A percentile compares a stretch with the other conserved stretches of the same genome.
Conservation (phyloP, 2,797 vertebrate genomes). For the Antrozous pallidus region DNA sequence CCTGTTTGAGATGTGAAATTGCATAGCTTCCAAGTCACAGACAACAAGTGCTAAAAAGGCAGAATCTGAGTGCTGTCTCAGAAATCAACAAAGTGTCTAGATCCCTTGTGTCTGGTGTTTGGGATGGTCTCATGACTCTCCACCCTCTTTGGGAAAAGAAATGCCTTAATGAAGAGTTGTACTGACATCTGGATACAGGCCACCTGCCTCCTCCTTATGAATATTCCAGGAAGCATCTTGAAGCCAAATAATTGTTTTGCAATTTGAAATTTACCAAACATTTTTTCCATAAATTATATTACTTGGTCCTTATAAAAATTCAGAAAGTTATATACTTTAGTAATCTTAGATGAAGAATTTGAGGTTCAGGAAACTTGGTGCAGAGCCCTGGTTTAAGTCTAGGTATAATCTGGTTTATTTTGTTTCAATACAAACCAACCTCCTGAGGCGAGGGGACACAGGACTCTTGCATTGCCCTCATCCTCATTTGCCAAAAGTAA, state of each 20-base stretch:
- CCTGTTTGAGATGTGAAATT: slow-evolving; percentile 63
- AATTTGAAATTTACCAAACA: background rate
- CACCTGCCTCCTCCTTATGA: slow-evolving; percentile 56
- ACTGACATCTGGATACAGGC: slow-evolving; percentile 57
- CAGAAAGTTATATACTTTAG: background rate
- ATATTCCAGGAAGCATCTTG: slow-evolving; percentile 64
- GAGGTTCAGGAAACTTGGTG: background rate
- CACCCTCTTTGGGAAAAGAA: slow-evolving; percentile 54
- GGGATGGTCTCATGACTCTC: slow-evolving; percentile 50
- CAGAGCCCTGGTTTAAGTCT: background rate
- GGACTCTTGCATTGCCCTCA: background rate
- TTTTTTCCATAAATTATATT: background rate
- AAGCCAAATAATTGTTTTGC: slow-evolving; percentile 24
- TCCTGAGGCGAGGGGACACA: background rate
- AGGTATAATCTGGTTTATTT: background rate
- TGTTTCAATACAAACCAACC: background rate
- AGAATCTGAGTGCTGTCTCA: slow-evolving; percentile 64
- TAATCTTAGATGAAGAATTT: background rate
- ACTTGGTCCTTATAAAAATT: background rate
- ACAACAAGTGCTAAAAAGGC: slow-evolving; percentile 61
- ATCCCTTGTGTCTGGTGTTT: slow-evolving; percentile 32
- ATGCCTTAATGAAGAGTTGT: background rate
- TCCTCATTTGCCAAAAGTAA: background rate
- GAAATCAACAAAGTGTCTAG: slow-evolving; percentile 33
- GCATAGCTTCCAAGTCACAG: slow-evolving; percentile 51